Conservation (phyloP, 2,888 invertebrate species). For the Xestoiulus laeticollis region DNA sequence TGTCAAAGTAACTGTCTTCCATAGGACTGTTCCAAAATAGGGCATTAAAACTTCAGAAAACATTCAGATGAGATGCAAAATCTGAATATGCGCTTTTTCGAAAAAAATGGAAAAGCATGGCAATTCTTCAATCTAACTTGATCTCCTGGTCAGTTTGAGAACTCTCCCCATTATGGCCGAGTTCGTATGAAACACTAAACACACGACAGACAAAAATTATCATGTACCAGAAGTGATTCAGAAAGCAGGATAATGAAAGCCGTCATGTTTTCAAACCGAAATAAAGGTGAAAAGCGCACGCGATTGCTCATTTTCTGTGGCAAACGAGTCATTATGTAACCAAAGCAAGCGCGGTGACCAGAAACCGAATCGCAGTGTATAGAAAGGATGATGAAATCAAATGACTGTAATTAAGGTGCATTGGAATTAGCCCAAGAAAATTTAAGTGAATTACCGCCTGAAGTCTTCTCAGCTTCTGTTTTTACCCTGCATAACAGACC, state of each 20-base stretch:
- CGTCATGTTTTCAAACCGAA: not conserved
- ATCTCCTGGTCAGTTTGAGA: not conserved
- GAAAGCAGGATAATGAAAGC: not conserved
- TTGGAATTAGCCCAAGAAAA: not conserved
- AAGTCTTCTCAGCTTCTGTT: not conserved
- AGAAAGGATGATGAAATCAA: not conserved
- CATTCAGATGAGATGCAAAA: no score
- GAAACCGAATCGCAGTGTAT: not conserved
- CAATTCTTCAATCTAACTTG: not conserved
- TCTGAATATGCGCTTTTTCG: not conserved
- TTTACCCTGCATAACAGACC: not conserved
- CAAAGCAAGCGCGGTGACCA: not conserved
- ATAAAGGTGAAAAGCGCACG: not conserved
- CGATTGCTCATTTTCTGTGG: not conserved
- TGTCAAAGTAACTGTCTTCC: not conserved
- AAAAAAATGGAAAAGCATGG: not conserved
- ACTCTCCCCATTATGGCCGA: not conserved
- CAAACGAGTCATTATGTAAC: constrained; percentile 26
- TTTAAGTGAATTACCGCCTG: not conserved
- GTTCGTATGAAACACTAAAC: not conserved
- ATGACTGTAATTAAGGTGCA: constrained; percentile 12
- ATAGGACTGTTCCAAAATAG: no score
- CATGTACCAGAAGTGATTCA: constrained; percentile 26
- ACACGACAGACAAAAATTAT: not conserved
- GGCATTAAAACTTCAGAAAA: no score